phyloP scores from a whole-genome alignment of 2,113 vertebrate species.

The Melanostigma gelatinosum region DNA sequence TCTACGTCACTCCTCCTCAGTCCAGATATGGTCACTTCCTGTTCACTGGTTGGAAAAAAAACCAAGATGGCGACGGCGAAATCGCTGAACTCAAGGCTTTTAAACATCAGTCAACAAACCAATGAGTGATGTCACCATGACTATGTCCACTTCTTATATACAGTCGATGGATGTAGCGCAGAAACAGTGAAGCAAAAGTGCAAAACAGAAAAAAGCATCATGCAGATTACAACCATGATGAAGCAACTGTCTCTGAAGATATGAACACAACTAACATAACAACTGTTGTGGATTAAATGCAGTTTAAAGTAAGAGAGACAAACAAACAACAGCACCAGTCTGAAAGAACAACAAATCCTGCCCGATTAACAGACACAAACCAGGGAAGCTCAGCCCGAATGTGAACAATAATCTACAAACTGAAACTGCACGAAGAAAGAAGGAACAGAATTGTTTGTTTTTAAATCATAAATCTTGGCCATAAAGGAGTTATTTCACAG shows the following conservation, averaged over 20 bases:
- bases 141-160: too few species aligned
- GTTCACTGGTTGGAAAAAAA: too few species aligned
- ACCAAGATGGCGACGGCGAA: too few species aligned
- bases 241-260: background rate
- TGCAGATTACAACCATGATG: background rate
- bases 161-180: background rate
- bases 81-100: too few species aligned
- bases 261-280: background rate
- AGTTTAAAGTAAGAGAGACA: background rate
- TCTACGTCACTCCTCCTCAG: background rate
- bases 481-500: constrained; percentile 23
- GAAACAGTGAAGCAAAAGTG: background rate
- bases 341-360: constrained; percentile 11
- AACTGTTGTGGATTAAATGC: background rate
- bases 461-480: background rate
- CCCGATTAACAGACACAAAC: constrained; percentile 8
- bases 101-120: too few species aligned
- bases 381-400: background rate
- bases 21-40: too few species aligned
- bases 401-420: constrained; percentile 24
- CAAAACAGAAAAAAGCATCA: background rate
- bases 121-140: too few species aligned
- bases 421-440: constrained; percentile 22
- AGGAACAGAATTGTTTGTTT: background rate
- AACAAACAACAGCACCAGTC: background rate